These are phyloP conservation scores for Eumeta japonica DNA, from an alignment of 1,140 invertebrate genomes.

Conservation along the genomic window DNA sequence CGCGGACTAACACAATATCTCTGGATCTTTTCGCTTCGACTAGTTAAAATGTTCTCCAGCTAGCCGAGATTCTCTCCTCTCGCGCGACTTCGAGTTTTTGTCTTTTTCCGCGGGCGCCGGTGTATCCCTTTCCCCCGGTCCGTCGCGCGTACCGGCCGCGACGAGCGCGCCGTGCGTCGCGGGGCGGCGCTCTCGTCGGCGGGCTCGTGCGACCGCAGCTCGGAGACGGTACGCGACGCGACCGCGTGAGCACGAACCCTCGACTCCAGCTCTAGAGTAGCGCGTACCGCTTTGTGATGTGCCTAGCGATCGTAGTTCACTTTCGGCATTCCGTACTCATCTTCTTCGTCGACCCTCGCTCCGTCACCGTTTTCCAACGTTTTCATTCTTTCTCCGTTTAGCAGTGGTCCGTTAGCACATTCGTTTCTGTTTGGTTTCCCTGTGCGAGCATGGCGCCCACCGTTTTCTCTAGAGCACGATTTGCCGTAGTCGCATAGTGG, in stretches of 20 bases:
- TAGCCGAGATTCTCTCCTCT: conserved; percentile 7
- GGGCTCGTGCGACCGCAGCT: conserved; percentile 4
- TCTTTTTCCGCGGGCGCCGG: conserved; percentile 6
- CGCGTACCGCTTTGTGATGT: conserved; percentile 23
- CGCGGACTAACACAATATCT: background rate
- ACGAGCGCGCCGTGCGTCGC: conserved; percentile 14
- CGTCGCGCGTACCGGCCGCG: too few species aligned
- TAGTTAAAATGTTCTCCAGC: too few species aligned
- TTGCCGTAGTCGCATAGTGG: conserved; percentile 7
- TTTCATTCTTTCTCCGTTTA: conserved; percentile 16
- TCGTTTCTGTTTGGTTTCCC: background rate
- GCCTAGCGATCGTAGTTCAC: conserved; percentile 16
- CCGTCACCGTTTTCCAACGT: too few species aligned
- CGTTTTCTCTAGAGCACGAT: too few species aligned
- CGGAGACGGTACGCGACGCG: too few species aligned
- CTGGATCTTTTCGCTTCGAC: too few species aligned
- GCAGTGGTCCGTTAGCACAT: too few species aligned
- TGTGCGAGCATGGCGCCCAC: conserved; percentile 23
- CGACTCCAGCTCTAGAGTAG: conserved; percentile 8
- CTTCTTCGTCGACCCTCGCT: too few species aligned
- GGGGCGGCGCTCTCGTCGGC: conserved; percentile 9
- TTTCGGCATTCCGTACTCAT: too few species aligned
- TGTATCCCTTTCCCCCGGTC: too few species aligned
- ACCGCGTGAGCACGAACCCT: conserved; percentile 5
- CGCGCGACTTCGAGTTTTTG: conserved; percentile 3